Evolutionary conservation across 2,888 invertebrate genomes (phyloP).

Genomic region (Lymantria monacha): DNA sequence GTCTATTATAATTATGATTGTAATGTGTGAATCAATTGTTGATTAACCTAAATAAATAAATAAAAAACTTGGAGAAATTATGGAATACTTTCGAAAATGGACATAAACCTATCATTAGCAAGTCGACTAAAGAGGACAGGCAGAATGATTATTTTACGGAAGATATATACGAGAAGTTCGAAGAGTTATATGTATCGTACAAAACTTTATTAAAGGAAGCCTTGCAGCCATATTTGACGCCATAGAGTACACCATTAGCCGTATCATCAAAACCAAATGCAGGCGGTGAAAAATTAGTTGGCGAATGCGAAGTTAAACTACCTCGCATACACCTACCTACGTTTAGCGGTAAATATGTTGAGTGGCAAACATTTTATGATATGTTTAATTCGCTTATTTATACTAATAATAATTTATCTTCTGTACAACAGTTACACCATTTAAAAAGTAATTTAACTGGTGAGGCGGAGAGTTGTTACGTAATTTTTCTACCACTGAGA

Average conservation of each 20-base stretch:
- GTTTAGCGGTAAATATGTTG: slow-evolving; percentile 7
- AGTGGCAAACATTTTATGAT: too few species aligned
- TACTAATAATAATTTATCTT: slow-evolving; percentile 2
- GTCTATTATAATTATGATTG: too few species aligned
- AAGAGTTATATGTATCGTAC: not conserved
- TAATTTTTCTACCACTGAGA: slow-evolving; percentile 5
- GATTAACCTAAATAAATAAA: too few species aligned
- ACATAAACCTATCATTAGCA: not conserved
- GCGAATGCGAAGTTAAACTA: slow-evolving; percentile 4
- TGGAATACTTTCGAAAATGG: too few species aligned
- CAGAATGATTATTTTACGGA: not conserved
- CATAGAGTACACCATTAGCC: not conserved
- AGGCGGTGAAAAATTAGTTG: too few species aligned
- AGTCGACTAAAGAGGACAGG: not conserved
- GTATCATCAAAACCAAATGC: too few species aligned
- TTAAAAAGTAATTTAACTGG: slow-evolving; percentile 7
- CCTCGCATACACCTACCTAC: slow-evolving; percentile 8
- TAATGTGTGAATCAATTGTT: too few species aligned
- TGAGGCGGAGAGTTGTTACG: slow-evolving; percentile 9
- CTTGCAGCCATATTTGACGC: not conserved
- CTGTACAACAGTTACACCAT: slow-evolving; percentile 9
- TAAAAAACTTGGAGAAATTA: too few species aligned
- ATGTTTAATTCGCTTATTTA: slow-evolving; percentile 10
- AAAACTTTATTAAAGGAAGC: not conserved
- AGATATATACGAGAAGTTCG: not conserved